Percentiles rank a stretch among this genome's conserved stretches.
These are phyloP conservation scores for Hydrolagus colliei DNA, from an alignment of 2,797 vertebrate species.

Conservation along the genomic window DNA sequence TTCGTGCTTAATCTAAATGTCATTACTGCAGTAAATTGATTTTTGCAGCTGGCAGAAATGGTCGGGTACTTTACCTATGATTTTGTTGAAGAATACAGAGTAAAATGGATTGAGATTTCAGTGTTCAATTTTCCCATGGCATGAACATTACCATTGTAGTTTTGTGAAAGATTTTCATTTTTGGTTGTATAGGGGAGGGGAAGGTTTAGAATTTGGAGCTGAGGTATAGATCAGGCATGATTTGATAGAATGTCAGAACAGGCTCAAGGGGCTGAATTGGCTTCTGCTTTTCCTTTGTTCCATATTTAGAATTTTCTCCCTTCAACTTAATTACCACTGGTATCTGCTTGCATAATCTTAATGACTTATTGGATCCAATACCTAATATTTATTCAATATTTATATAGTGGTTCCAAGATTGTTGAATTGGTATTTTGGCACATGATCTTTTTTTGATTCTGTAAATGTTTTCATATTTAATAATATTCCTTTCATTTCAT, in stretches of 20 bases:
- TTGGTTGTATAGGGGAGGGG: too few species aligned
- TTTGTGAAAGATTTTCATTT: background rate
- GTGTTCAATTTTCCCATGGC: background rate
- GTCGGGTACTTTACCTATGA: background rate
- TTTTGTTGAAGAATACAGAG: background rate
- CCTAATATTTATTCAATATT: too few species aligned
- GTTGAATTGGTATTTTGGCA: background rate
- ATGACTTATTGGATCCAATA: too few species aligned
- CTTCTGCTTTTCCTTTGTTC: too few species aligned
- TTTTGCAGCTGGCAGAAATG: background rate
- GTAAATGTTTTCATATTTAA: too few species aligned
- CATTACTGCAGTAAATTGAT: background rate
- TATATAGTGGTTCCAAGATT: background rate
- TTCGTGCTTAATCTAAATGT: background rate
- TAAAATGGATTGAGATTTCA: background rate
- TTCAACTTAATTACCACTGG: background rate
- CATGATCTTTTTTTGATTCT: too few species aligned
- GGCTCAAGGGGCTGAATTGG: too few species aligned
- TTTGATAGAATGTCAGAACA: too few species aligned
- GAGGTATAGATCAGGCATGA: too few species aligned
- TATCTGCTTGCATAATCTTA: background rate
- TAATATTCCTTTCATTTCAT: too few species aligned
- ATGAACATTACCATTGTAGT: background rate
- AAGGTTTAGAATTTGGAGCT: too few species aligned
- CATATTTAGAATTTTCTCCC: background rate